Base-by-base conservation (phyloP, 2,113 vertebrate species). In the Pseudolaguvia tuberculata region DNA sequence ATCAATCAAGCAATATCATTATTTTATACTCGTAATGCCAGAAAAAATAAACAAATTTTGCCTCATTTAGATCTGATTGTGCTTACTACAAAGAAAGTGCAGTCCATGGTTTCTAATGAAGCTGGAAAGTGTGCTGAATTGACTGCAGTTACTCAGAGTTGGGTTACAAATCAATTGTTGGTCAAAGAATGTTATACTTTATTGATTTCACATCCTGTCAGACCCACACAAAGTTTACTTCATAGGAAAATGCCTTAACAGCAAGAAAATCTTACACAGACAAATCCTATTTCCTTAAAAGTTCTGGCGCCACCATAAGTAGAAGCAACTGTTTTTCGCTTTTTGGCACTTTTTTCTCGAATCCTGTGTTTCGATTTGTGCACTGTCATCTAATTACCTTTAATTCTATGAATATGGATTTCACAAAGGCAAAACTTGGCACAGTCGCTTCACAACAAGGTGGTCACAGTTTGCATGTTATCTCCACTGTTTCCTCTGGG, bases 101-200 rank as follows among this genome's bases (percentile, higher is more conserved):
- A 21, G 35, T 47, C 61, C 23, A 65, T 15, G 13, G 61, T 35
- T 1, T 23, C n/a, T 20, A 65, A 11, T 9, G 7, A 67, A 5
- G 23, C 10, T 29, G 45, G 23, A 27, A 67, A 20, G 45, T 3
- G 8, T 50, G 21, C 63, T 23, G 29, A 50, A 50, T 13, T 67
- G 63, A 67, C 63, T 20, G 4, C 45, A 29, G 23, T 29, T 50
- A 67, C 63, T 67, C 23, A 20, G 48, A 66, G 21, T 66, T 66
- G 11, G 42, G 1, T 15, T 50, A 50, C 7, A 1, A 67, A 67
- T 50, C 63, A 50, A 50, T 29, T 48, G 23, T 20, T 67, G 25
- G 45, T 66, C 45, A 48, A 50, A 66, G 17, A 18, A 48, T 25
- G 63, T 45, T 27, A 27, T 15, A 50, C 27, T 20, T 67, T 67